These are phyloP conservation scores for Diplolepis rosae DNA, from an alignment of 2,888 invertebrate species.

Conservation along the genomic window DNA sequence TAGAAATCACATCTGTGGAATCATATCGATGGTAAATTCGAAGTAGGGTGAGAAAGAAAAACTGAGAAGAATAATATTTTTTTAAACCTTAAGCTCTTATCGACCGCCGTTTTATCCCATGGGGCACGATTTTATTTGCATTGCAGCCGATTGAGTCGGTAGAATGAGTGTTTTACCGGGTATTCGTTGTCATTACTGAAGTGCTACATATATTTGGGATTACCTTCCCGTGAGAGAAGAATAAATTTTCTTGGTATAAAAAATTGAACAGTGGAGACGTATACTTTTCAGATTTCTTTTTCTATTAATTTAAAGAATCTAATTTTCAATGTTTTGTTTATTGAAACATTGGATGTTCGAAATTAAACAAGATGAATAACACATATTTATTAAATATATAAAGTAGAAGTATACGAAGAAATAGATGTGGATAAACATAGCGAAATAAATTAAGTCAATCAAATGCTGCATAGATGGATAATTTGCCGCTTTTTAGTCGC, in stretches of 20 bases:
- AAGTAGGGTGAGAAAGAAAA: neutral
- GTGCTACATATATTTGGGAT: slow-evolving; percentile 26
- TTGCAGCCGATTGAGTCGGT: slow-evolving; percentile 27
- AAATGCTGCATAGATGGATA: too few species aligned
- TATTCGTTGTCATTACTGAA: slow-evolving; percentile 12
- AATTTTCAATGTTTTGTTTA: neutral
- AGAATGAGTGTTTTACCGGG: slow-evolving; percentile 17
- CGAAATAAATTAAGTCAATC: too few species aligned
- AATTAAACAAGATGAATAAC: too few species aligned
- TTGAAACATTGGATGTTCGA: too few species aligned
- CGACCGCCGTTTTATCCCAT: slow-evolving; percentile 23
- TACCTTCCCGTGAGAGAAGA: slow-evolving; percentile 8
- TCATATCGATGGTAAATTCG: slow-evolving; percentile 3
- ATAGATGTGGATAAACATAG: too few species aligned
- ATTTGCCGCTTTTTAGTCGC: too few species aligned
- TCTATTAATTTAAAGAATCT: neutral
- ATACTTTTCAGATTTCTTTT: neutral
- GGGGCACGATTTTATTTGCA: slow-evolving; percentile 27
- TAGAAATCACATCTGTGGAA: neutral
- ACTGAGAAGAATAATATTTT: slow-evolving; percentile 30
- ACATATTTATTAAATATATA: too few species aligned
- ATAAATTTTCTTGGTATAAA: slow-evolving; percentile 12
- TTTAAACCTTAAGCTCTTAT: slow-evolving; percentile 27
- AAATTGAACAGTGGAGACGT: neutral
- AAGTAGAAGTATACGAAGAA: too few species aligned